Conservation (phyloP, 2,888 invertebrate species). For the Callyntrura guangdongensis region DNA sequence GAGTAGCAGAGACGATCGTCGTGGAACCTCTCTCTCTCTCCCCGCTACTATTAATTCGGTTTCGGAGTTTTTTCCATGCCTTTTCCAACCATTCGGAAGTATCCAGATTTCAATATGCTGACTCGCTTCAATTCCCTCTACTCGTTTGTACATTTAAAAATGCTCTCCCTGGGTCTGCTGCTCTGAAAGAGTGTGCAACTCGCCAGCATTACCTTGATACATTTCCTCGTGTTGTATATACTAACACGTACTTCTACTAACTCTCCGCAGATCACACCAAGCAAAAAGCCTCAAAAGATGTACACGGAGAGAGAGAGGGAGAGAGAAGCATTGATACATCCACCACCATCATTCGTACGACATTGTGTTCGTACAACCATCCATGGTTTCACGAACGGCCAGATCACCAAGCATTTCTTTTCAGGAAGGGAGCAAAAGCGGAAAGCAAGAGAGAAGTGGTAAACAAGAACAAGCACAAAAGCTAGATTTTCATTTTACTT, state of each 20-base stretch:
- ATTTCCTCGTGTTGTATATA: neutral
- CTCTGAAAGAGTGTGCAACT: slow-evolving; percentile 36
- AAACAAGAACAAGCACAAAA: slow-evolving; percentile 47
- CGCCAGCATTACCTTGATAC: slow-evolving; percentile 37
- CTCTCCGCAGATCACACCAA: neutral
- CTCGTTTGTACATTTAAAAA: slow-evolving; percentile 9
- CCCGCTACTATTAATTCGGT: slow-evolving; percentile 5
- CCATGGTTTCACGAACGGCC: slow-evolving; percentile 50
- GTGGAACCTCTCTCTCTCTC: slow-evolving; percentile 8
- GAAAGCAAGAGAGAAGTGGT: slow-evolving; percentile 30
- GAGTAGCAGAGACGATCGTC: slow-evolving; percentile 25
- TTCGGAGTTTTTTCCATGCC: slow-evolving; percentile 65
- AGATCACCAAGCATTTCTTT: slow-evolving; percentile 20
- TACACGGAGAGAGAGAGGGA: neutral
- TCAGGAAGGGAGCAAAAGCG: slow-evolving; percentile 35
- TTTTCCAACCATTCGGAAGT: slow-evolving; percentile 72
- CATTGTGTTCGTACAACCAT: neutral
- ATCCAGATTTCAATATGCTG: slow-evolving; percentile 61
- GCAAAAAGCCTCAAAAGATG: neutral
- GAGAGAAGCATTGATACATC: slow-evolving; percentile 23
- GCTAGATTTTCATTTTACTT: slow-evolving; percentile 57
- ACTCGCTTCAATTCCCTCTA: slow-evolving; percentile 22
- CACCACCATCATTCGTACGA: neutral
- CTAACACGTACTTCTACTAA: neutral
- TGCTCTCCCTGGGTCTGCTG: neutral